Evolutionary conservation across 2,113 vertebrate genomes (phyloP).

Genomic region (Ceuthmochares aereus): DNA sequence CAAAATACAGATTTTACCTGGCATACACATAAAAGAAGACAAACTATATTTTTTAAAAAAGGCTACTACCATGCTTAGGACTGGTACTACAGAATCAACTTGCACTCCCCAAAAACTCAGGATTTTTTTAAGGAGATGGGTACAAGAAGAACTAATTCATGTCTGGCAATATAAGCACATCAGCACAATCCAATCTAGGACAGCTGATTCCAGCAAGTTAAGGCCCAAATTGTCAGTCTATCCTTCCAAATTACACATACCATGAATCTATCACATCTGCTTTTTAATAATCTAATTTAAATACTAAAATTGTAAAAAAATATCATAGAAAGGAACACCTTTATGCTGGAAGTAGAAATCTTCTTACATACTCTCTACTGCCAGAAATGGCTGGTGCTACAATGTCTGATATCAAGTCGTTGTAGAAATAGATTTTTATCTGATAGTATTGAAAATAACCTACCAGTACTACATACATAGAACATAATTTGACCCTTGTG

Average conservation of each 20-base stretch:
- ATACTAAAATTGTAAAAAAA: constrained; percentile 55
- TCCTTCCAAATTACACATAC: constrained; percentile 24
- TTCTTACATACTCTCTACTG: neutral
- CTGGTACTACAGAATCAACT: constrained; percentile 21
- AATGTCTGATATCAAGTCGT: constrained; percentile 15
- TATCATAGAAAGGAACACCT: constrained; percentile 14
- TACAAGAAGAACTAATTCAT: constrained; percentile 7
- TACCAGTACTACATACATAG: constrained; percentile 38
- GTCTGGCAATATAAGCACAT: constrained; percentile 50
- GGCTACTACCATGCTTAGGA: constrained; percentile 34
- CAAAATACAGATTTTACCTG: constrained; percentile 49
- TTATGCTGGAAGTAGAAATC: neutral
- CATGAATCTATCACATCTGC: neutral
- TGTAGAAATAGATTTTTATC: constrained; percentile 43
- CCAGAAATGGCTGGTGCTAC: constrained; percentile 28
- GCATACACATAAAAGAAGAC: constrained; percentile 5
- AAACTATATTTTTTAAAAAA: constrained; percentile 18
- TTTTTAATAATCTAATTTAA: constrained; percentile 21
- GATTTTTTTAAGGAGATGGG: constrained; percentile 16
- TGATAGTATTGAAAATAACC: neutral
- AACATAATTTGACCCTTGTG: constrained; percentile 11
- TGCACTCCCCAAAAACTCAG: constrained; percentile 50
- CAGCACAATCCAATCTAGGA: constrained; percentile 58
- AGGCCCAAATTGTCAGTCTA: constrained; percentile 34
- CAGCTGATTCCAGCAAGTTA: constrained; percentile 54